Base-by-base conservation (phyloP, 1,140 invertebrate species). In the Drosophila navojoa region DNA sequence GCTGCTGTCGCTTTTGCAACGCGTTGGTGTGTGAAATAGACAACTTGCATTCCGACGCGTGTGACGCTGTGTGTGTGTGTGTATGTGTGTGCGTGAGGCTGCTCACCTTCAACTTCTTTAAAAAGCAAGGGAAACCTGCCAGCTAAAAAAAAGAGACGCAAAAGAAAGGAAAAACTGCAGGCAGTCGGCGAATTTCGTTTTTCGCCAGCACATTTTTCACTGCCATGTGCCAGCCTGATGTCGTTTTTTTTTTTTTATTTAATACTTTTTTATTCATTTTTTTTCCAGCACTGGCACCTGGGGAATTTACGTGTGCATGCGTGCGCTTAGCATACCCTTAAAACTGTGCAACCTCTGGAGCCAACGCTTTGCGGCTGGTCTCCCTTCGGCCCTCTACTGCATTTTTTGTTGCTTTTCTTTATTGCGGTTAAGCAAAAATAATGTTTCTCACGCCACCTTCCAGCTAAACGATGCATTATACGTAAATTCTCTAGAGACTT, bases 1-100 rank as follows among this genome's bases (percentile, higher is more conserved):
- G 63, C 35, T 25, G 60, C 68, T 66, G 69, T 66, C 69, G 79
- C 75, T 68, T 70, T 63, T 74, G 53, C 53, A n/a, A 35, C 53
- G 80, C 80, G 72, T 79, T 79, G 80, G 80, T 82, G 80, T 82
- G 80, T 82, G 76, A 82, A 82, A 82, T 82, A 82, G 80, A 82
- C 80, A 82, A 84, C 76, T 76, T 82, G 77, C 76, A 81, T 66
- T 81, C 74, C 35, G 35, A 11, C 49, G 49, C 44, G 47, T 35
- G 47, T 50, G 44, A 45, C 19, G 44, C 52, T 38, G 68, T 61
- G 58, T 49, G 52, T 10, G 55, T 15, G 74, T 61, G 58, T 49
- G n/a, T n/a, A n/a, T n/a, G 52, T 7, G 55, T 15, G 53, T 35
- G 19, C 35, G 47, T 54, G 27, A 42, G 32, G 27, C 49, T 22